Evolutionary conservation across 1,140 invertebrate genomes (phyloP).

Genomic region (Stenopsyche tienmushanensis): DNA sequence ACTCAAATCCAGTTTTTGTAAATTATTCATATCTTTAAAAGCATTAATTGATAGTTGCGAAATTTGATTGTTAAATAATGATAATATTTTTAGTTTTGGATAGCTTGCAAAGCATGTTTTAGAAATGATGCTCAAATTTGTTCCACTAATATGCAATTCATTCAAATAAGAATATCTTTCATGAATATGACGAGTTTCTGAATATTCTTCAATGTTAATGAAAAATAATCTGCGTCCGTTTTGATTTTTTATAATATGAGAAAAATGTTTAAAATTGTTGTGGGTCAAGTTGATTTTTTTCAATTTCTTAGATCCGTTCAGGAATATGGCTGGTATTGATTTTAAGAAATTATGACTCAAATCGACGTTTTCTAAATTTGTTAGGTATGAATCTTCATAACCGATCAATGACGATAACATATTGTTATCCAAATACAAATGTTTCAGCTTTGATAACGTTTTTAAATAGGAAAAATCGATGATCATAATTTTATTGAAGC

Average conservation of each 20-base stretch:
- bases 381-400: neutral
- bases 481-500: neutral
- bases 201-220: no score
- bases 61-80: neutral
- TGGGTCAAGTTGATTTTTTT: constrained; percentile 4
- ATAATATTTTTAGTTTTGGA: neutral
- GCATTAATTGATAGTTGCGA: neutral
- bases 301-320: neutral
- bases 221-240: no score
- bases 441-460: neutral
- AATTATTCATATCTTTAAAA: neutral
- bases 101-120: neutral
- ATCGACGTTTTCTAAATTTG: neutral
- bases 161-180: constrained; percentile 5
- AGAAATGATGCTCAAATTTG: neutral
- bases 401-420: neutral
- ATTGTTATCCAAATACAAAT: constrained; percentile 1
- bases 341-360: constrained; percentile 9
- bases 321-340: neutral
- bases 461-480: constrained; percentile 16
- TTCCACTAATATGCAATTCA: neutral
- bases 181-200: no score
- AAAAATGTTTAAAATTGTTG: neutral
- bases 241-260: no score
- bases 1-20: constrained; percentile 11